Conservation (phyloP, 2,113 vertebrate genomes). For the Sinosuthora webbiana region DNA sequence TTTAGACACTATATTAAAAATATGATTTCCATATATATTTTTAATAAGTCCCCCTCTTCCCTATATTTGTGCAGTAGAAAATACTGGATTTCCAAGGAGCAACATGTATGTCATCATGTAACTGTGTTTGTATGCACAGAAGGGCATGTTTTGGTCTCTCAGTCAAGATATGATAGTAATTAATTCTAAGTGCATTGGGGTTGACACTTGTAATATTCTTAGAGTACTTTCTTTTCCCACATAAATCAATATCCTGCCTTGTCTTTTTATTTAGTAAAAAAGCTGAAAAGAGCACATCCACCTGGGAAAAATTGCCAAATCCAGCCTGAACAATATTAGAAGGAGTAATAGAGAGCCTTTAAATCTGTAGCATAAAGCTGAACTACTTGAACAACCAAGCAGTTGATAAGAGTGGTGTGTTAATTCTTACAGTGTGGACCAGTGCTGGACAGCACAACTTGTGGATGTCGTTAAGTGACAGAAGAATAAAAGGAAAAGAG, state of each 20-base stretch:
- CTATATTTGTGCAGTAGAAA: neutral
- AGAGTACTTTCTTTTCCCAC: fast-evolving
- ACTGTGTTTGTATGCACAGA: neutral
- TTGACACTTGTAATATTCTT: neutral
- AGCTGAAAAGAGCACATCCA: neutral
- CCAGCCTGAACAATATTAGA: neutral
- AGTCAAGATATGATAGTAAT: neutral
- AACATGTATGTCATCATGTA: neutral
- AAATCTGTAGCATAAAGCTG: neutral
- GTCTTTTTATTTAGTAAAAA: neutral
- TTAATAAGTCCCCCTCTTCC: neutral
- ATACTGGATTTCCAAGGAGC: neutral
- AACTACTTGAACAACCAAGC: neutral
- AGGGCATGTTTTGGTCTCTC: neutral
- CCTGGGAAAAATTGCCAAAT: neutral
- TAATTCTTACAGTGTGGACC: neutral
- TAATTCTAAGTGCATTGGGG: neutral
- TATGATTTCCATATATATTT: neutral
- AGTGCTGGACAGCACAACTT: neutral
- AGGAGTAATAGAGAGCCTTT: neutral
- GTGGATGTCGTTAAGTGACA: fast-evolving
- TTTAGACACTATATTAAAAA: neutral
- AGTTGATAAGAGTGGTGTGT: neutral
- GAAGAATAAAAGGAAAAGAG: neutral
- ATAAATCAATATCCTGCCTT: neutral